These are phyloP conservation scores for Cyanoliseus patagonus DNA, from an alignment of 2,113 vertebrate genomes.

Conservation along the genomic window DNA sequence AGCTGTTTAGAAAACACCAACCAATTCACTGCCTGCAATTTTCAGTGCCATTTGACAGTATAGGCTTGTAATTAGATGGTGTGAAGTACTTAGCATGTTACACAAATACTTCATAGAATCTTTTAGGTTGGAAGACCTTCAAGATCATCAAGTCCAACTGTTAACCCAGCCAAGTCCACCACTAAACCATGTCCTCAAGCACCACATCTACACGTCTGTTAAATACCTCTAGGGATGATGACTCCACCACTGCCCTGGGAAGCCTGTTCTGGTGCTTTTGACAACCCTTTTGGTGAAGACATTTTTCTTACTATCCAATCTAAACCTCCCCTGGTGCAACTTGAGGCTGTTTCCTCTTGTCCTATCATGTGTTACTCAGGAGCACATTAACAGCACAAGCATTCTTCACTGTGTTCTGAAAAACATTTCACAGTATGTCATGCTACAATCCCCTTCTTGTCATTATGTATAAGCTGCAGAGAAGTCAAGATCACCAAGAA, in stretches of 20 bases:
- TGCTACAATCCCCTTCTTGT: not conserved
- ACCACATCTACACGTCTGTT: not conserved
- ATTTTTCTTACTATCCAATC: not conserved
- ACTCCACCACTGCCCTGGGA: not conserved
- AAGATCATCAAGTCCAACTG: not conserved
- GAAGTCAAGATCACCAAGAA: not conserved
- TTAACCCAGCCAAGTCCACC: not conserved
- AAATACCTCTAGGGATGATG: not conserved
- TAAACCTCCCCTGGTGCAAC: not conserved
- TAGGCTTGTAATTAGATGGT: not conserved
- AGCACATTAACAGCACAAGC: not conserved
- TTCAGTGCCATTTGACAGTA: not conserved
- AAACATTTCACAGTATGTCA: not conserved
- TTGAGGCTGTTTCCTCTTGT: not conserved
- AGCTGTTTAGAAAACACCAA: not conserved
- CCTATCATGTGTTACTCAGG: not conserved
- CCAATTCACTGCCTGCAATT: not conserved
- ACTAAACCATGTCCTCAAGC: not conserved
- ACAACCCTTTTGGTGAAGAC: not conserved
- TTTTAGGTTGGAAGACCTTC: not conserved
- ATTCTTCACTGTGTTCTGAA: not conserved
- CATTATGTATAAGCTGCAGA: not conserved
- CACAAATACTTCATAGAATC: not conserved
- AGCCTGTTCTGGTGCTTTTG: not conserved
- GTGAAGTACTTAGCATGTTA: slow-evolving; percentile 27